Conservation (phyloP, 1,140 invertebrate genomes). For the Pogonus chalceus region DNA sequence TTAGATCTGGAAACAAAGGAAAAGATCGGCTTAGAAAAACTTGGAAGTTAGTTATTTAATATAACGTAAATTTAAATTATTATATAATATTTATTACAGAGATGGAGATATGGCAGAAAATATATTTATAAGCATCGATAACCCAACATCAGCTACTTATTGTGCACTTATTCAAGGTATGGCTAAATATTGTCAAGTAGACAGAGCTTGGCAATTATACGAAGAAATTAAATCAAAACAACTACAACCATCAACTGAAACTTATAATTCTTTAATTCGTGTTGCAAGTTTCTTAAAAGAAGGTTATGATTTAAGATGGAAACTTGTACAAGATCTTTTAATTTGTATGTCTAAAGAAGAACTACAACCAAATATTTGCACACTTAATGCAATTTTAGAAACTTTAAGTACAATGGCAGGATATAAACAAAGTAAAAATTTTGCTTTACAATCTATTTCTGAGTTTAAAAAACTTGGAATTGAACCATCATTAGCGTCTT, state of each 20-base stretch:
- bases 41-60: conserved; percentile 55
- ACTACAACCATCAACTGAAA: conserved; percentile 48
- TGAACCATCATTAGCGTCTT: conserved; percentile 60
- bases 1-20: conserved; percentile 37
- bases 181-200: conserved; percentile 54
- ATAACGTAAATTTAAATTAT: background rate
- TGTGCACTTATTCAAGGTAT: conserved; percentile 62
- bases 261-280: conserved; percentile 62
- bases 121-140: conserved; percentile 52
- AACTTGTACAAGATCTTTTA: conserved; percentile 48
- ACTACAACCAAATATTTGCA: conserved; percentile 58
- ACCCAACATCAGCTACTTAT: conserved; percentile 50
- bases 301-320: conserved; percentile 48
- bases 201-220: conserved; percentile 52
- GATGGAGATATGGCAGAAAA: conserved; percentile 56
- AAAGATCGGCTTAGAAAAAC: conserved; percentile 48
- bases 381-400: conserved; percentile 61
- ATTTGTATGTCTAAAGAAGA: conserved; percentile 45
- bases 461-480: conserved; percentile 66
- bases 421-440: conserved; percentile 33
- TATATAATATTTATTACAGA: conserved; percentile 33
- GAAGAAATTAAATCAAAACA: conserved; percentile 55
- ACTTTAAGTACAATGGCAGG: conserved; percentile 40
- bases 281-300: conserved; percentile 50
- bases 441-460: conserved; percentile 43